phyloP scores from a whole-genome alignment of 2,888 invertebrate genomes.

The Drosophila mulleri region DNA sequence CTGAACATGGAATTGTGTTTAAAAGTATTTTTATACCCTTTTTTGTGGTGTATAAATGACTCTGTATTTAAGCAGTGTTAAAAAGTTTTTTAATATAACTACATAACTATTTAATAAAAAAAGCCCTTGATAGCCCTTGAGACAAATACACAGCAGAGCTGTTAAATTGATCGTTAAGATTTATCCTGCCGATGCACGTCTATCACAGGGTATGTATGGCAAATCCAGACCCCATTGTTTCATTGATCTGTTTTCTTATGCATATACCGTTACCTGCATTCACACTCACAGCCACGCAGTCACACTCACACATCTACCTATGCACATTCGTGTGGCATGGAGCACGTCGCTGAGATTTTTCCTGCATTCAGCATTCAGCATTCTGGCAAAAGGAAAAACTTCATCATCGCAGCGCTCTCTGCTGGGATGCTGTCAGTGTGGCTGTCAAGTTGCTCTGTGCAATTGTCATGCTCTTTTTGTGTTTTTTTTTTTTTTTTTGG shows the following conservation, averaged over 20 bases:
- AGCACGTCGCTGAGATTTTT: constrained; percentile 58
- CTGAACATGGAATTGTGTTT: too few relatives aligned
- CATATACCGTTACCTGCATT: constrained; percentile 29
- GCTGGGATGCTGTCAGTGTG: constrained; percentile 46
- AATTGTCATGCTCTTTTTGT: constrained; percentile 23
- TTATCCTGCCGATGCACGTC: too few relatives aligned
- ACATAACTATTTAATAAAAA: too few relatives aligned
- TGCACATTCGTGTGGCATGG: constrained; percentile 2
- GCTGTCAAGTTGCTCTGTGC: constrained; percentile 55
- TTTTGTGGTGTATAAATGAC: too few relatives aligned
- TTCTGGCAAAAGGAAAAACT: constrained; percentile 47
- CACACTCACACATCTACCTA: constrained; percentile 4
- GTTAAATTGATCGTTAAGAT: too few relatives aligned
- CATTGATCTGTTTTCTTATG: constrained; percentile 47
- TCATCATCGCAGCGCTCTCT: constrained; percentile 2
- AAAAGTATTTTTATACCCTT: too few relatives aligned
- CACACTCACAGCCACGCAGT: constrained; percentile 27
- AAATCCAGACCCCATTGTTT: constrained; percentile 15
- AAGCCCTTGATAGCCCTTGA: too few relatives aligned
- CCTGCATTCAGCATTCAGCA: constrained; percentile 45
- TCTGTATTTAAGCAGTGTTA: too few relatives aligned
- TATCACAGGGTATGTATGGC: constrained; percentile 28
- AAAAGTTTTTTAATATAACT: too few relatives aligned
- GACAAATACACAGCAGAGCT: too few relatives aligned
- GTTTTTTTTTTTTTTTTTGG: not conserved